Evolutionary conservation across 2,113 vertebrate species (phyloP), one percentile per base, ranked within the genome.

Genomic region (Philantomba maxwellii): DNA sequence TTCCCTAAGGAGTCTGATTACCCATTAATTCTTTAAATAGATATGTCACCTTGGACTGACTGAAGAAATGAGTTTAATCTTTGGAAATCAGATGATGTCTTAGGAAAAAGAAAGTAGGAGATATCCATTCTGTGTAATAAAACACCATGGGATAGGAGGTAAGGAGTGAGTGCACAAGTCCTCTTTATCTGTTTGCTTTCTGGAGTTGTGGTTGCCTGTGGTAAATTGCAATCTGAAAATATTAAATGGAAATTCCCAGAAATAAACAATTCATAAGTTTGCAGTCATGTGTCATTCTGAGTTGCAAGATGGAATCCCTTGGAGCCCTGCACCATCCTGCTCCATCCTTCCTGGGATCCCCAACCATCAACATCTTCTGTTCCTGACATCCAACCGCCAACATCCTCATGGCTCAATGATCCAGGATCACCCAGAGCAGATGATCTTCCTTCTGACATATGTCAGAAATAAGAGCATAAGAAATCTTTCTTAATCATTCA

Each of bases 11-110:
- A 98, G 80, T 53, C 70, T 97, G 95, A 96, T 97, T 97, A 97
- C 60, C 86, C 86, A 97, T 96, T 97, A 98, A 97, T 97, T 70
- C 78, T 97, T 97, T 91, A 96, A 97, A 97, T 94, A 87, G 64
- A 94, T 93, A 84, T 95, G 91, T 95, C 23, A 0, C 53, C 57
- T 94, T 96, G 88, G 89, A 97, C 36, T 77, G 78, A 90, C 53
- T 80, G 10, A 94, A 91, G 82, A 87, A 96, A 49, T 21, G 53
- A 92, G 36, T 94, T 87, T 94, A 87, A 91, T 93, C 86, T 89
- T 39, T 96, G 92, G 92, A 39, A 57, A 58, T 58, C 25, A 55
- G 47, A 85, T 33, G 26, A 94, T 77, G 49, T 66, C 58, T 93
- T 60, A 91, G 25, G 7, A 90, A 51, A 28, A 87, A 12, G 19